Percentiles rank a stretch among this genome's conserved stretches.
Conservation (phyloP, 2,113 vertebrate species). For the Eudyptes chrysolophus region DNA sequence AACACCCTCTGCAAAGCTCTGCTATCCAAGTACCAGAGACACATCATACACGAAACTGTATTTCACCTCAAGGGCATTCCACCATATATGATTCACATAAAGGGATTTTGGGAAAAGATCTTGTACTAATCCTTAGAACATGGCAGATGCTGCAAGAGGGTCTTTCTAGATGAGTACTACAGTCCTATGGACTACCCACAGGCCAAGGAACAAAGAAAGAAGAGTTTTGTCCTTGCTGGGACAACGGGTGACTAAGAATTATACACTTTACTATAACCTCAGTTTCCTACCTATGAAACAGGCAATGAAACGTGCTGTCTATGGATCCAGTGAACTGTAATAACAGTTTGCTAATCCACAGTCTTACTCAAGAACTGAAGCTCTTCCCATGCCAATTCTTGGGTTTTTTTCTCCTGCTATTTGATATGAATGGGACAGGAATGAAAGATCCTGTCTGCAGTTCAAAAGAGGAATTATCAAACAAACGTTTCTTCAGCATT, state of each 20-base stretch:
- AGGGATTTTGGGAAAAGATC: neutral
- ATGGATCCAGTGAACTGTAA: neutral
- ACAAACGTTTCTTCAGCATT: neutral
- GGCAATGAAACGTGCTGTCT: neutral
- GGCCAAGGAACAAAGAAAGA: neutral
- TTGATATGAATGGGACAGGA: neutral
- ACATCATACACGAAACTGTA: neutral
- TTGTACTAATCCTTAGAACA: neutral
- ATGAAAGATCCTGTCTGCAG: neutral
- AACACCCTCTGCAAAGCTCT: neutral
- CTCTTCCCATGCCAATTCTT: neutral
- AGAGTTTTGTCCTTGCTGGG: neutral
- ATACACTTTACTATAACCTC: neutral
- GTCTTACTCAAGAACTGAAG: neutral
- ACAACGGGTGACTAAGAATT: neutral
- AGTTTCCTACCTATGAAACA: neutral
- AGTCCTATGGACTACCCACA: neutral
- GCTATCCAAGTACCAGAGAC: neutral
- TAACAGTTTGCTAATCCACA: neutral
- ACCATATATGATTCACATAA: neutral
- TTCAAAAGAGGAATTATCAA: neutral
- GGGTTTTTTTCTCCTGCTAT: neutral
- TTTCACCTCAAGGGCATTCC: neutral
- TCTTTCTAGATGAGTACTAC: neutral
- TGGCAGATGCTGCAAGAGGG: neutral